Evolutionary conservation across 2,888 invertebrate species (phyloP).

Genomic region (Acholoe squamosa): DNA sequence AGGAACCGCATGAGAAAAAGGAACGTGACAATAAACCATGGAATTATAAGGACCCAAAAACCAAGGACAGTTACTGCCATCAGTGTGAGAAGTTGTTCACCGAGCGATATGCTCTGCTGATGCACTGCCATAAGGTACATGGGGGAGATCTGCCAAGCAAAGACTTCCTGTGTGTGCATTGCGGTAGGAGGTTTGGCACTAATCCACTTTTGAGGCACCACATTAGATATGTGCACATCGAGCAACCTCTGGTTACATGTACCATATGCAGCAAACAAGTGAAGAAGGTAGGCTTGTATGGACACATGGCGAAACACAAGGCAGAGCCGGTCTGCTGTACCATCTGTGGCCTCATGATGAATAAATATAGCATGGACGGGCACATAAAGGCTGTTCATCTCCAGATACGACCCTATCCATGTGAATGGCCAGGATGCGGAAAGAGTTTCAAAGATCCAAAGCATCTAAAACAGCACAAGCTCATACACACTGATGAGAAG

Average conservation of each 20-base stretch:
- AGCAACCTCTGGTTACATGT: background rate
- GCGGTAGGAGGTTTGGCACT: background rate
- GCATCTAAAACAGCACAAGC: background rate
- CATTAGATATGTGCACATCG: background rate
- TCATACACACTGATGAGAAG: background rate
- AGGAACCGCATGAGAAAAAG: too few species aligned
- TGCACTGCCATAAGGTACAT: background rate
- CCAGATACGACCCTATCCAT: background rate
- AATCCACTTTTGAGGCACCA: background rate
- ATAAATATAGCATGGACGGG: background rate
- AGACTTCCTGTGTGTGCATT: background rate
- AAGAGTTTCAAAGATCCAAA: background rate
- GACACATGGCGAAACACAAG: background rate
- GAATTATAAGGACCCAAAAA: too few species aligned
- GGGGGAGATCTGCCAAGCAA: background rate
- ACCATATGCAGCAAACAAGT: background rate
- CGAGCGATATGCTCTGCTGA: background rate
- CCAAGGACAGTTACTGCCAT: background rate
- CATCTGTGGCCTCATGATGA: background rate
- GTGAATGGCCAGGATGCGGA: background rate
- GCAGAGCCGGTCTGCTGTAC: background rate
- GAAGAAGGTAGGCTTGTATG: background rate
- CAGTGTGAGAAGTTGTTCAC: background rate
- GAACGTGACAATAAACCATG: too few species aligned
- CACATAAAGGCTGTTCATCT: background rate